Percentiles rank a stretch among this genome's conserved stretches.
phyloP scores from a whole-genome alignment of 2,888 invertebrate species.

The Lasius platythorax region DNA sequence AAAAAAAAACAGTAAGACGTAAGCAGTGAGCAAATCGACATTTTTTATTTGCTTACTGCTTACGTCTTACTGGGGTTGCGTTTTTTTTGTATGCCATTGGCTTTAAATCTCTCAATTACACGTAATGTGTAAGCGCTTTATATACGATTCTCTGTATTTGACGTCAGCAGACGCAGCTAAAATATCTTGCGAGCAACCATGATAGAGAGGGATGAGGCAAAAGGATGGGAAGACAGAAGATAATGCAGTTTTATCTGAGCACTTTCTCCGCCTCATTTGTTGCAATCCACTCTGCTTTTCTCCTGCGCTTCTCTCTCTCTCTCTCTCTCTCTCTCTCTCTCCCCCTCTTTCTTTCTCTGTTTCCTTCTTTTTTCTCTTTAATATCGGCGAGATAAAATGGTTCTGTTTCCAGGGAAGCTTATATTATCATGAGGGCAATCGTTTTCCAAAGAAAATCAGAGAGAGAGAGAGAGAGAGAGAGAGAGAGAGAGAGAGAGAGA shows the following conservation, averaged over 20 bases:
- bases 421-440: conserved; percentile 33
- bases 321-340: background rate
- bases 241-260: conserved; percentile 20
- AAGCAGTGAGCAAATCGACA: background rate
- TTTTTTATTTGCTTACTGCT: background rate
- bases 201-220: background rate
- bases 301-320: too few relatives aligned
- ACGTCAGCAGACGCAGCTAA: conserved; percentile 40
- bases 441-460: background rate
- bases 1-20: too few relatives aligned
- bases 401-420: conserved; percentile 29
- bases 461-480: background rate
- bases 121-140: conserved; percentile 1
- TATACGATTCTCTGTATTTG: conserved; percentile 12
- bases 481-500: background rate
- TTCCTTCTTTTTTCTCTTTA: background rate
- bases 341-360: background rate
- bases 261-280: background rate
- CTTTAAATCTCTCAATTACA: conserved; percentile 10
- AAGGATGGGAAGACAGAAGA: background rate
- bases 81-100: background rate
- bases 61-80: background rate
- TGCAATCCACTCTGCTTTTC: background rate
- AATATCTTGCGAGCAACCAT: conserved; percentile 21
- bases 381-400: conserved; percentile 23